phyloP scores from a whole-genome alignment of 2,113 vertebrate species.

The Asarcornis scutulata region DNA sequence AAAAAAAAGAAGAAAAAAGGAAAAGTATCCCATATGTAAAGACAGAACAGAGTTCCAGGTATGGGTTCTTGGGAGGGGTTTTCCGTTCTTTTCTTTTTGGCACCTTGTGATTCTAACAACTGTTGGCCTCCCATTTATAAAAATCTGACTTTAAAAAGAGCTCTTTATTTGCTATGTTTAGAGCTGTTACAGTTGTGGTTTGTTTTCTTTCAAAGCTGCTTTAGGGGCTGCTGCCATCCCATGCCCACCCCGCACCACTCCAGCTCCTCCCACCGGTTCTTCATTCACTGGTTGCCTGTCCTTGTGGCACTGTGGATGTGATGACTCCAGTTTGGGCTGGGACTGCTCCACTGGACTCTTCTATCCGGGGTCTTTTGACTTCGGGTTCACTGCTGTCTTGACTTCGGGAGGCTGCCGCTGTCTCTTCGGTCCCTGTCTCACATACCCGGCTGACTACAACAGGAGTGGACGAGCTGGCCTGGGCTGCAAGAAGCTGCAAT shows the following conservation, averaged over 20 bases:
- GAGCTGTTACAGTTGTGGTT: conserved; percentile 33
- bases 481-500: conserved; percentile 93
- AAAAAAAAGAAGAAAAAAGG: background rate
- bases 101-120: conserved; percentile 23
- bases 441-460: conserved; percentile 86
- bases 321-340: conserved; percentile 84
- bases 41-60: conserved; percentile 48
- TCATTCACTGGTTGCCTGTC: conserved; percentile 82
- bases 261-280: conserved; percentile 25
- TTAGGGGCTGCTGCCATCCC: conserved; percentile 38
- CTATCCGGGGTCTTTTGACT: conserved; percentile 86
- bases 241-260: conserved; percentile 39
- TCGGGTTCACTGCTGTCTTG: conserved; percentile 79
- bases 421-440: conserved; percentile 74
- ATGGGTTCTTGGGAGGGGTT: conserved; percentile 22
- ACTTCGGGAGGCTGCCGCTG: conserved; percentile 34
- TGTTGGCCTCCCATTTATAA: conserved; percentile 22
- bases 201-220: conserved; percentile 28
- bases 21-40: conserved; percentile 30
- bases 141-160: conserved; percentile 39
- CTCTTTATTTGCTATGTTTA: background rate
- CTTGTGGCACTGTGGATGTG: conserved; percentile 80
- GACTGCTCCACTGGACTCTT: conserved; percentile 76
- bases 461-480: conserved; percentile 93
- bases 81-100: conserved; percentile 49